Evolutionary conservation across 1,140 invertebrate species (phyloP).

Genomic region (Drosophila arawakana): DNA sequence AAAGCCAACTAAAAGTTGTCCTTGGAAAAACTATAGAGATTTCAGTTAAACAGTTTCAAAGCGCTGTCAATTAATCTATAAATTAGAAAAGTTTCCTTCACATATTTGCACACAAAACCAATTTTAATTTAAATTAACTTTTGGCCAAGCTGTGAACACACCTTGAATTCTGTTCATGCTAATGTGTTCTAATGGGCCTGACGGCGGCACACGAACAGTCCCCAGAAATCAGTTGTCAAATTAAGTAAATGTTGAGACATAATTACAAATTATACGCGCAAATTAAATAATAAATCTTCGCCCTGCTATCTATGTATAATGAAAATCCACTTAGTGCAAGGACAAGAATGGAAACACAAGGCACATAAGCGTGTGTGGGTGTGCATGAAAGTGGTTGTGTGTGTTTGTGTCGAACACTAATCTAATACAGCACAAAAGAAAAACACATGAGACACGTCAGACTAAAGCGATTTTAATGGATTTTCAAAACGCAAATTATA

Average conservation of each 20-base stretch:
- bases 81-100: neutral
- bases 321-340: constrained; percentile 61
- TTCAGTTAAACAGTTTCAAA: neutral
- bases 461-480: constrained; percentile 37
- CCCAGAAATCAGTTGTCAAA: constrained; percentile 22
- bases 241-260: constrained; percentile 50
- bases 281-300: constrained; percentile 71
- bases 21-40: neutral
- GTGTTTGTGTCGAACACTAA: constrained; percentile 42
- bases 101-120: neutral
- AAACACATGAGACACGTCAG: neutral
- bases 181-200: constrained; percentile 17
- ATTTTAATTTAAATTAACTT: neutral
- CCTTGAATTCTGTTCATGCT: neutral
- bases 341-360: constrained; percentile 17
- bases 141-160: neutral
- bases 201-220: neutral
- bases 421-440: constrained; percentile 2
- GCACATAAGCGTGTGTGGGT: constrained; percentile 6
- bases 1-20: neutral
- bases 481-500: constrained; percentile 19
- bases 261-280: constrained; percentile 64
- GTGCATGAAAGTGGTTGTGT: neutral
- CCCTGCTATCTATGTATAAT: constrained; percentile 55
- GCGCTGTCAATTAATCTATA: neutral